Evolutionary conservation across 2,888 invertebrate species (phyloP).

Genomic region (Tanytarsus gracilentus): DNA sequence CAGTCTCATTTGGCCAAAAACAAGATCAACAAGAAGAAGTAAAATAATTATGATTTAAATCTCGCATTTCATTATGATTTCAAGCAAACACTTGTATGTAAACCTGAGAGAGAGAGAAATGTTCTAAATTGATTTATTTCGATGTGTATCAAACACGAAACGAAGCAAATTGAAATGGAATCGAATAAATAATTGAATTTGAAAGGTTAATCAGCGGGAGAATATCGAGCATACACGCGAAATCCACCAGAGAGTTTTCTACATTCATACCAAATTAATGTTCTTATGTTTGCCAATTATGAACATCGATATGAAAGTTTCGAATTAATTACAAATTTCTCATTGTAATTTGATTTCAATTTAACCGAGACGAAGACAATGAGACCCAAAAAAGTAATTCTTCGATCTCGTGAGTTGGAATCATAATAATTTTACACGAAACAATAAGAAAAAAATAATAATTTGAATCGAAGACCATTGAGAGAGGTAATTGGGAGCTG

Average conservation of each 20-base stretch:
- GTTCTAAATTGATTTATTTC: constrained; percentile 28
- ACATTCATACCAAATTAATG: background rate
- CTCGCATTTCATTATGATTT: too few relatives aligned
- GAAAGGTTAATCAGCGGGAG: constrained; percentile 29
- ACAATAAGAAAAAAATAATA: background rate
- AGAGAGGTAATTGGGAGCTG: background rate
- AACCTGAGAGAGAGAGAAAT: too few relatives aligned
- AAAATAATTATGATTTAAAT: constrained; percentile 9
- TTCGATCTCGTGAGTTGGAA: background rate
- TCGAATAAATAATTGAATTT: constrained; percentile 29
- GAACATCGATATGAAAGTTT: too few relatives aligned
- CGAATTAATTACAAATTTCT: too few relatives aligned
- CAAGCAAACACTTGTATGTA: too few relatives aligned
- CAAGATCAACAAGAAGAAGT: too few relatives aligned
- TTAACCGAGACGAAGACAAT: too few relatives aligned
- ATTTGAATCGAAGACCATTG: background rate
- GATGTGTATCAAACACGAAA: constrained; percentile 23
- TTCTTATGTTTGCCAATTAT: too few relatives aligned
- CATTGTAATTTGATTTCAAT: too few relatives aligned
- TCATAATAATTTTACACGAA: background rate
- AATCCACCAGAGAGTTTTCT: too few relatives aligned
- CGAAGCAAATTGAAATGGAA: constrained; percentile 25
- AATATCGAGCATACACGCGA: constrained; percentile 26
- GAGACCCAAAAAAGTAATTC: background rate
- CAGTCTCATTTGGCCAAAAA: too few relatives aligned